A percentile compares a stretch with the other conserved stretches of the same genome.
Conservation (phyloP, 2,797 vertebrate species). For the Cercopithecus mitis region DNA sequence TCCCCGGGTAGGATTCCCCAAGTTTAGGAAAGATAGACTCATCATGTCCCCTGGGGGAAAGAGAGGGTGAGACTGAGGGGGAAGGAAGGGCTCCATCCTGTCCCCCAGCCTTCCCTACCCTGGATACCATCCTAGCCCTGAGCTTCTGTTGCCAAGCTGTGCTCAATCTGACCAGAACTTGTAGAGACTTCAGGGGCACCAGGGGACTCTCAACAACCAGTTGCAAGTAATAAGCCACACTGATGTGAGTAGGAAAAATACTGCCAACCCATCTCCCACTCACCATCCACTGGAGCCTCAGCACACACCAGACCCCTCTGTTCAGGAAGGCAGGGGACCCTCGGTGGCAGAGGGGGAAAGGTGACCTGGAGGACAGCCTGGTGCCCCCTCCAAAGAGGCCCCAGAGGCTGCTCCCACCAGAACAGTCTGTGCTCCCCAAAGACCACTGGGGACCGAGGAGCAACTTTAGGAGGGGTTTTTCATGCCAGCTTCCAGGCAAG, state of each 20-base stretch:
- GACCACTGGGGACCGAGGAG: neutral
- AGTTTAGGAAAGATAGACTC: neutral
- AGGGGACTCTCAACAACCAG: neutral
- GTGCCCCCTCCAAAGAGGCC: neutral
- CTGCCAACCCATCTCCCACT: neutral
- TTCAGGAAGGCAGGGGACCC: rapidly evolving
- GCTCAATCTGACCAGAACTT: neutral
- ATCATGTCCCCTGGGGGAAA: neutral
- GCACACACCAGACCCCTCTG: no score
- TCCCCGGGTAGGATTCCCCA: neutral
- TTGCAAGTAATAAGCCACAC: neutral
- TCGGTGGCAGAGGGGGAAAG: neutral
- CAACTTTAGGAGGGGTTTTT: neutral
- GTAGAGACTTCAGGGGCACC: neutral
- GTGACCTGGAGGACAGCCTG: no score
- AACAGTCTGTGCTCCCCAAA: rapidly evolving
- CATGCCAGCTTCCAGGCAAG: neutral
- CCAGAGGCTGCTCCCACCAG: neutral
- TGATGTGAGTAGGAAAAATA: neutral
- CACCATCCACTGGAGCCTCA: neutral
- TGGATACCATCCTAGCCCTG: neutral
- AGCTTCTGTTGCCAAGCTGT: neutral
- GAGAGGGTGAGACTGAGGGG: rapidly evolving
- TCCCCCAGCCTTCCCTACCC: neutral
- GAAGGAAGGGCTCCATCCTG: neutral